Percentiles rank a stretch among this genome's conserved stretches.
These are phyloP conservation scores for Sardina pilchardus DNA, from an alignment of 2,113 vertebrate species.

Conservation along the genomic window DNA sequence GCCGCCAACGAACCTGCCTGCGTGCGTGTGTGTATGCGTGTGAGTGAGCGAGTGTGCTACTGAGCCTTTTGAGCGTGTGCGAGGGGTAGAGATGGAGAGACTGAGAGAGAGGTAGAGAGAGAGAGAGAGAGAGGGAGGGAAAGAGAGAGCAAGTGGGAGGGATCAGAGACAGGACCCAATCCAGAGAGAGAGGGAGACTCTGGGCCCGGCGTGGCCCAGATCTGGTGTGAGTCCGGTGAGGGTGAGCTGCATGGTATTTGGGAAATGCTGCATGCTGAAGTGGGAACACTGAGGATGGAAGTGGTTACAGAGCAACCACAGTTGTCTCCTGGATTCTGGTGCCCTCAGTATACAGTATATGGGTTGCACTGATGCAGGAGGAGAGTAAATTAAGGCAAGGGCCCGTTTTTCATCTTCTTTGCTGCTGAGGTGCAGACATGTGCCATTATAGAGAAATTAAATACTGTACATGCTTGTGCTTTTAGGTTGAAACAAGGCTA, in stretches of 20 bases:
- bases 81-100: conserved; percentile 4
- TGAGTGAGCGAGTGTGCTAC: conserved; percentile 52
- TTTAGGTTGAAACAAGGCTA: background rate
- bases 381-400: background rate
- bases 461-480: background rate
- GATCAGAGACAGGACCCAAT: conserved; percentile 46
- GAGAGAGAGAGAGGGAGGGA: conserved; percentile 38
- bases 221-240: background rate
- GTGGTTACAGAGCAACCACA: background rate
- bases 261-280: background rate
- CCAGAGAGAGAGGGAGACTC: conserved; percentile 33
- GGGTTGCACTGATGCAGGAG: background rate
- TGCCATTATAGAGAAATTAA: background rate
- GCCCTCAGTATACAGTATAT: background rate
- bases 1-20: conserved; percentile 64
- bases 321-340: background rate
- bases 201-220: background rate
- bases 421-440: background rate
- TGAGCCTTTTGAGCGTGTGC: conserved; percentile 19
- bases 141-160: conserved; percentile 40
- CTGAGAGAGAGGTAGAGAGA: conserved; percentile 1
- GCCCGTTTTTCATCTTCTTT: background rate
- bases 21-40: conserved; percentile 61
- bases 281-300: background rate
- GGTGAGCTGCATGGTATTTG: background rate